A percentile compares a stretch with the other conserved stretches of the same genome.
Conservation (phyloP, 1,140 invertebrate genomes). For the Lepidurus apus region DNA sequence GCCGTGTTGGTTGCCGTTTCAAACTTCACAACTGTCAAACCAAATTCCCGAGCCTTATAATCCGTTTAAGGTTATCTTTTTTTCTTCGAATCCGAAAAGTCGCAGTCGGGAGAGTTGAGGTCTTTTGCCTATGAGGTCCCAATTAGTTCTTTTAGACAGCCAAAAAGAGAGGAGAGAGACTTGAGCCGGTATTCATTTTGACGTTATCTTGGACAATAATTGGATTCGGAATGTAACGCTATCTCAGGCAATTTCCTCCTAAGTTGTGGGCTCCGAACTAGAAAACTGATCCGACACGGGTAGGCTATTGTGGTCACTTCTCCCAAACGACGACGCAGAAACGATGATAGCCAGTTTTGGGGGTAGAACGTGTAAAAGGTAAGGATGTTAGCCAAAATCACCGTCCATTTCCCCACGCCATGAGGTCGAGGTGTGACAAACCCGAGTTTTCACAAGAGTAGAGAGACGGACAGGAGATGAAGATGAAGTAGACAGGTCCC, state of each 20-base stretch:
- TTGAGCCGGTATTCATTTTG: not conserved
- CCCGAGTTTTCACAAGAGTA: not conserved
- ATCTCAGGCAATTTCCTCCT: not conserved
- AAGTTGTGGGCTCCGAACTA: not conserved
- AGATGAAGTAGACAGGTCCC: constrained; percentile 10
- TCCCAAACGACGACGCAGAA: no score
- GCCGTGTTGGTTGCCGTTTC: not conserved
- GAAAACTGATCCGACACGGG: constrained; percentile 11
- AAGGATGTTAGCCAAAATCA: no score
- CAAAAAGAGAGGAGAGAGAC: not conserved
- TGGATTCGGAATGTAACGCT: not conserved
- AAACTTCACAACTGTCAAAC: not conserved
- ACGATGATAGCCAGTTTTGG: no score
- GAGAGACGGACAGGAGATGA: constrained; percentile 6
- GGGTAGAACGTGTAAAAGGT: no score
- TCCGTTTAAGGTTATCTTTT: no score
- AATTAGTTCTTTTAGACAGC: not conserved
- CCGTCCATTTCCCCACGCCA: no score
- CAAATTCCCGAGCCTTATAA: no score
- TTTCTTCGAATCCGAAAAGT: no score
- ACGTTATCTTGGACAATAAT: constrained; percentile 3
- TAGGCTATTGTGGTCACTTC: no score
- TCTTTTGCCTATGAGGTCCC: no score
- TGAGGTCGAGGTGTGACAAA: not conserved
- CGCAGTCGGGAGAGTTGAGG: no score